Evolutionary conservation across 2,888 invertebrate species (phyloP).

Genomic region (Erebia aethiops): DNA sequence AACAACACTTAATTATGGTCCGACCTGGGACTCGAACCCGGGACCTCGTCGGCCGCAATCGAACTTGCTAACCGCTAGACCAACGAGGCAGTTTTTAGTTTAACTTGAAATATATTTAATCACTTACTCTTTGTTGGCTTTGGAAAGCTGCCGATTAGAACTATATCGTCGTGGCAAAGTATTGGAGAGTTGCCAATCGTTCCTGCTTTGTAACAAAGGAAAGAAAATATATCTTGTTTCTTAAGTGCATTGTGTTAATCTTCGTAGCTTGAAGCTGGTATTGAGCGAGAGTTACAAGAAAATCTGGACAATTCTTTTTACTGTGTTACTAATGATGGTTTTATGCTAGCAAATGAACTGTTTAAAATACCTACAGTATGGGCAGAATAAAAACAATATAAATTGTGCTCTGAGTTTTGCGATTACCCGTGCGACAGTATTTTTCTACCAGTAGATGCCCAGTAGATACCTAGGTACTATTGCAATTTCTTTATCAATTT

Average conservation of each 20-base stretch:
- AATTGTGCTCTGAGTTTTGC: too few relatives aligned
- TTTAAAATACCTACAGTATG: too few relatives aligned
- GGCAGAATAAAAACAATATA: too few relatives aligned
- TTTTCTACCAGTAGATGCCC: too few relatives aligned
- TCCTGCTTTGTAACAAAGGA: conserved; percentile 39
- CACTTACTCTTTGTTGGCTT: conserved; percentile 40
- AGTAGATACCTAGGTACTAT: too few relatives aligned
- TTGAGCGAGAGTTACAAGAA: conserved; percentile 25
- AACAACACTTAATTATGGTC: too few relatives aligned
- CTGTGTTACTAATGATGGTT: neutral
- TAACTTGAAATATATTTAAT: conserved; percentile 34
- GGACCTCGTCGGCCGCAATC: too few relatives aligned
- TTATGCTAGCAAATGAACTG: neutral
- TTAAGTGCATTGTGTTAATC: conserved; percentile 40
- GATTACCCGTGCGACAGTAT: too few relatives aligned
- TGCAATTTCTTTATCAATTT: too few relatives aligned
- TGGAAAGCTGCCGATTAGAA: conserved; percentile 43
- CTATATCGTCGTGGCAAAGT: conserved; percentile 41
- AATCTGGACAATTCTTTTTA: conserved; percentile 21
- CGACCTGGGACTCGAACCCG: too few relatives aligned
- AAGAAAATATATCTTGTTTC: conserved; percentile 40
- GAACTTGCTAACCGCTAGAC: too few relatives aligned
- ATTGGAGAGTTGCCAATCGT: conserved; percentile 44
- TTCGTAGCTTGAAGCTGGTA: conserved; percentile 33
- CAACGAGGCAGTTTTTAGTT: too few relatives aligned